Base-by-base conservation (phyloP, 2,797 vertebrate genomes). In the Notamacropus eugenii region DNA sequence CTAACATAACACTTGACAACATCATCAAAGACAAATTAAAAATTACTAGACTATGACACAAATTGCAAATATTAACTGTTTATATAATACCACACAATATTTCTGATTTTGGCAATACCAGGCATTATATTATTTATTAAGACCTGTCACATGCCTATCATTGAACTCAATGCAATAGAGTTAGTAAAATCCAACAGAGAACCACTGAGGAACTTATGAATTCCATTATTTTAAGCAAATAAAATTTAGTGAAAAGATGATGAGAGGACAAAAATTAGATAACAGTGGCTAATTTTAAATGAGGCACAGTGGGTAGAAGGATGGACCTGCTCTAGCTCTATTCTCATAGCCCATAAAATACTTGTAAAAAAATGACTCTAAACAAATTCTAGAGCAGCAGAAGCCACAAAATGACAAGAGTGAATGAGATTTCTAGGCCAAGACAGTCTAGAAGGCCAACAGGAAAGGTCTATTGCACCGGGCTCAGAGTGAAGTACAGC, bases 141-240 rank as follows among this genome's bases (percentile, higher is more conserved):
- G n/a, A n/a, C n/a, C 6, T 22, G 6, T 74, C 67, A 74, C 67
- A 74, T 22, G 16, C 6, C 6, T 74, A 74, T 40, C 1, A 40
- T 74, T 67, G n/a, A 82, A 82, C 6, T 19, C 16, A 96, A 55
- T 22, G 93, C 34, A 92, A 92, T 0, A 93, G 31, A 92, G 4
- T 55, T 74, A 94, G 46, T 91, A 92, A 97, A 94, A 94, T 5
- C 28, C 52, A 82, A 58, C 19, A 82, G 9, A 29, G 31, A 93
- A 91, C 29, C 28, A 54, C 92, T 94, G 90, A 93, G 94, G 95
- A 94, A 54, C 29, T 54, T 95, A 54, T 12, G 92, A 62, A 50
- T 92, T n/a, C 46, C 56, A 92, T 92, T 93, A 93, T 57, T 96
- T 97, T 94, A 94, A 93, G 87, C 56, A 96, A 95, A 46, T 40